Conservation (phyloP, 2,113 vertebrate genomes). For the Gopherus evgoodei region DNA sequence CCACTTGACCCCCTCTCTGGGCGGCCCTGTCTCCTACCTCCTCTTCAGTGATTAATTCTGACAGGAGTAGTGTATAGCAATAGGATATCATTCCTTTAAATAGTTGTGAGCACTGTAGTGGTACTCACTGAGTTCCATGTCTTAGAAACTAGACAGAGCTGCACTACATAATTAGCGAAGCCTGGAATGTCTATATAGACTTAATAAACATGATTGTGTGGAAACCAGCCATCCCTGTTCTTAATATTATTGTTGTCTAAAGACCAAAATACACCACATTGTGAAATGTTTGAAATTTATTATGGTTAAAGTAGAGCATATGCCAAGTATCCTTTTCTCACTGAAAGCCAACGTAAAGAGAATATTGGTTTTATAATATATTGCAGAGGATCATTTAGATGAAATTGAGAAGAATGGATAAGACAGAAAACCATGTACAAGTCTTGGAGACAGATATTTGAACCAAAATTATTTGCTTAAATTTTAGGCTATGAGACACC, state of each 20-base stretch:
- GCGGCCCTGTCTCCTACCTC: no score
- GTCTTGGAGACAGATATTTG: neutral
- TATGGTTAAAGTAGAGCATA: neutral
- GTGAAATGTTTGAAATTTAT: neutral
- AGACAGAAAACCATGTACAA: neutral
- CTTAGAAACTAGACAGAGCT: neutral
- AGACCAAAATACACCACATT: neutral
- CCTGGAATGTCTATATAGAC: neutral
- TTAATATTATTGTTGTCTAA: neutral
- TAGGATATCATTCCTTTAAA: neutral
- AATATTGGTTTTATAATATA: neutral
- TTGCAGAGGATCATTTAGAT: neutral
- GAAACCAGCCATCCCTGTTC: neutral
- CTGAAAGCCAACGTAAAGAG: neutral
- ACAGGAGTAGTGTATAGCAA: neutral
- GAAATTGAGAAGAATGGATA: neutral
- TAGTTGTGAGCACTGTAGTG: neutral
- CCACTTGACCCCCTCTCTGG: no score
- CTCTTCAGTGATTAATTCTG: neutral
- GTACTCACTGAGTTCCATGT: neutral
- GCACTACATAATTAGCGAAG: neutral
- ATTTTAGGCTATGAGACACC: neutral
- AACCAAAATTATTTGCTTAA: neutral
- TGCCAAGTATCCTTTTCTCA: neutral
- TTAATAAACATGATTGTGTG: neutral